Evolutionary conservation across 2,888 invertebrate species (phyloP), one percentile per base, ranked within the genome.

Genomic region (Leptopilina syphax): DNA sequence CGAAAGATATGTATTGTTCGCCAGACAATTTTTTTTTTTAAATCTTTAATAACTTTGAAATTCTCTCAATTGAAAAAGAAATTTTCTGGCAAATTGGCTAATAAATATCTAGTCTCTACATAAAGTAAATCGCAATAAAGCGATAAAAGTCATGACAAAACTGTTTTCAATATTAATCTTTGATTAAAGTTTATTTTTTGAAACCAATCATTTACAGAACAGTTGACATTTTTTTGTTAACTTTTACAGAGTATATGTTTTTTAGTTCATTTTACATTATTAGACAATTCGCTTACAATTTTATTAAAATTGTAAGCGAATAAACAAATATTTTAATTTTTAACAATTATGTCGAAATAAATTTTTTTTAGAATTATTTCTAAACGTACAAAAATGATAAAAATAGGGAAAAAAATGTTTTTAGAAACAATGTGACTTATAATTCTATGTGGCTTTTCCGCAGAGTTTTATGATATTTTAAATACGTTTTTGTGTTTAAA

Each of bases 21-120:
- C 50, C 50, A 50, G 50, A 50, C 0, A 50, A 50, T 50, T 50
- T 50, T 34, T 34, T 34, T 34, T 34, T 34, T 18, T 4, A 34
- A 34, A 34, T 34, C 3, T 18, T 18, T 18, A 18, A 18, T 18
- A 34, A 34, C 4, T 34, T 34, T 34, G 3, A 2, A 34, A 34
- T 34, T 34, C 34, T 34, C 10, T 50, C 50, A 50, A 50, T 50
- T 50, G 50, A 10, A 50, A 50, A 50, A 50, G 12, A 10, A 50
- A 50, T 10, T 70, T 68, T 10, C 76, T 78, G 47, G 54, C 65
- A 79, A 57, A 47, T 12, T 24, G 47, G 24, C 54, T 60, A 65
- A 63, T 54, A 81, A 50, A 60, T 79, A 66, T 77, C 78, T 80
- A 65, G 70, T 78, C 47, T 60, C 34, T 67, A 76, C 27, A 76